Evolutionary conservation across 2,888 invertebrate species (phyloP), one percentile per base, ranked within the genome.

Genomic region (Phorcus lineatus): DNA sequence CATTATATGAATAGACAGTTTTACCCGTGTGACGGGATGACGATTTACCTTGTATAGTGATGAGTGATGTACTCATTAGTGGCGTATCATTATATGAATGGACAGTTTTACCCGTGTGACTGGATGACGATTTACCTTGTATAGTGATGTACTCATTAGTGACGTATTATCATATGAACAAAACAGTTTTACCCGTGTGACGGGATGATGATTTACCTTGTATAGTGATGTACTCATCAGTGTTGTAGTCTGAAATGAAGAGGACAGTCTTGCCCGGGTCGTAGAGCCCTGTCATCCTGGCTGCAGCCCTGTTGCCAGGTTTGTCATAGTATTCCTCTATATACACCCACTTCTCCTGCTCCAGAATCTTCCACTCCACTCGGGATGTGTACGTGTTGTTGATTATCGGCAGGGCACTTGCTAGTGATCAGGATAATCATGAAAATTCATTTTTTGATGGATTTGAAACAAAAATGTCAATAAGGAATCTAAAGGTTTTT

Each of bases 331-430:
- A 74, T n/a, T 74, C 74, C 36, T 74, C 40, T 3, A 74, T 36
- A 19, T 74, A 74, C n/a, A 74, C 40, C 74, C 74, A 74, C 19
- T 47, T 47, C 74, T 36, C 36, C 74, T 47, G 40, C 19, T 74
- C 40, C 13, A 36, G 6, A 19, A 74, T 13, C 36, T 74, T 74
- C 74, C 36, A 47, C n/a, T 74, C 74, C 40, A 74, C 19, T 19
- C 47, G 40, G n/a, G 74, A 22, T n/a, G 22, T 28, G 47, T 40
- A 74, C 16, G 74, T 40, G 19, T 47, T 36, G 19, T 28, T 36
- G 13, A 74, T 13, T 6, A 31, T 19, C 6, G 74, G 74, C 28
- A 62, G 62, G 16, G 62, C 62, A n/a, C 62, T 28, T 24, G 62
- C 62, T 62, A 13, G 47, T 47, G 47, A 11, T 1, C 47, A 47